phyloP scores from a whole-genome alignment of 2,113 vertebrate genomes.

The Pelobates fuscus region DNA sequence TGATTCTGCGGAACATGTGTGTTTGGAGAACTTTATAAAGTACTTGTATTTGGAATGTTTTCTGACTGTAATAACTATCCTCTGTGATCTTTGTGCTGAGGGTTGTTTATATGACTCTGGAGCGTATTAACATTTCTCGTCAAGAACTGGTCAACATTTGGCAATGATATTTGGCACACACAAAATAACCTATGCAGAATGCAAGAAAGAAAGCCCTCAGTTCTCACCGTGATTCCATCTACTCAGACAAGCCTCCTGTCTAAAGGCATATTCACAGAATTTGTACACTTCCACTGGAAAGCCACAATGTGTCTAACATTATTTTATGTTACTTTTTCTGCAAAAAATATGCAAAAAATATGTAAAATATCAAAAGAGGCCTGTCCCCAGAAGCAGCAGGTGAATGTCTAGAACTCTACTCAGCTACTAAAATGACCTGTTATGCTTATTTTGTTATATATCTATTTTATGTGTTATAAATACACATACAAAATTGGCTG shows the following conservation, averaged over 20 bases:
- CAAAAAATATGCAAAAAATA: neutral
- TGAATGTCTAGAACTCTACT: neutral
- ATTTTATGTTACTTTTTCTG: neutral
- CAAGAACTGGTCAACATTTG: slow-evolving; percentile 14
- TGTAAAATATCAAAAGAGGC: neutral
- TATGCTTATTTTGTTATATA: neutral
- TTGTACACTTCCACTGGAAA: neutral
- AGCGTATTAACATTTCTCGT: slow-evolving; percentile 13
- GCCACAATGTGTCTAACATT: neutral
- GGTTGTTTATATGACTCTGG: slow-evolving; percentile 16
- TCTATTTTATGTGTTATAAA: too few species aligned
- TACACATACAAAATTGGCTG: too few species aligned
- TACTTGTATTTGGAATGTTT: slow-evolving; percentile 2
- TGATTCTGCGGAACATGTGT: neutral
- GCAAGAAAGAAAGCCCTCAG: neutral
- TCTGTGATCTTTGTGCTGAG: slow-evolving; percentile 7
- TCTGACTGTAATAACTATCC: slow-evolving; percentile 23
- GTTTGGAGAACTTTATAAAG: slow-evolving; percentile 3
- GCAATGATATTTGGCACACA: neutral
- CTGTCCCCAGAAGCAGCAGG: neutral
- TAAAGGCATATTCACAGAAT: neutral
- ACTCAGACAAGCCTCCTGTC: neutral
- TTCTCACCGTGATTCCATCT: neutral
- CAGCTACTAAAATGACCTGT: too few species aligned
- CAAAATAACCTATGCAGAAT: neutral